Conservation (phyloP, 2,797 vertebrate species). For the Vultur gryphus region DNA sequence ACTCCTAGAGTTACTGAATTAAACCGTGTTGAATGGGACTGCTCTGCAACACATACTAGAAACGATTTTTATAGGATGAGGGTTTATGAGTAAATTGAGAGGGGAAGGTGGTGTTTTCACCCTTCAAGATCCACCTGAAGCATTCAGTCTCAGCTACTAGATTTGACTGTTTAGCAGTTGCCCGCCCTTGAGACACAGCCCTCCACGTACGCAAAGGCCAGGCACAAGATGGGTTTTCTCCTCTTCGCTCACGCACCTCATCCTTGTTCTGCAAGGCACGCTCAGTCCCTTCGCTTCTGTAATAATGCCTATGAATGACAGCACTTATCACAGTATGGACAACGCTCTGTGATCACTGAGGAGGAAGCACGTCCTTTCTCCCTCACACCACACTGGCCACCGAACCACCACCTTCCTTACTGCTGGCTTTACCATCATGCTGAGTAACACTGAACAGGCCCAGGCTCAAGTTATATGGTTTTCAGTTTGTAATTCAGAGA, state of each 20-base stretch:
- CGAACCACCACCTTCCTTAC: no score
- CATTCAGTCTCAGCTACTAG: not conserved
- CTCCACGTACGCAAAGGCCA: not conserved
- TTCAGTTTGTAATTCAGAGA: not conserved
- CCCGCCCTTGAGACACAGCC: not conserved
- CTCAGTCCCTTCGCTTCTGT: not conserved
- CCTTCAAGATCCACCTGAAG: not conserved
- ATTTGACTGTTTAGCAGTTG: not conserved
- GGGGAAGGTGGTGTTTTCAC: not conserved
- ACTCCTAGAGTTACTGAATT: not conserved
- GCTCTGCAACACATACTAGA: not conserved
- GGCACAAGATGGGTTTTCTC: not conserved
- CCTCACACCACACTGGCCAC: not conserved
- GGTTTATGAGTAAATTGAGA: not conserved
- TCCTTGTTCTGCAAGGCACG: rapidly evolving
- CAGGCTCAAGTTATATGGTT: rapidly evolving
- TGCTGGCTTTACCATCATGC: not conserved
- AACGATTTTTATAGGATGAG: rapidly evolving
- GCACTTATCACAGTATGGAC: no score
- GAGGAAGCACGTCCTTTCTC: rapidly evolving
- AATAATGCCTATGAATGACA: rapidly evolving
- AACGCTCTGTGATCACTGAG: not conserved
- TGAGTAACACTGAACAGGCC: not conserved
- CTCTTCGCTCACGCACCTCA: rapidly evolving
- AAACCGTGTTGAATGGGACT: rapidly evolving